A percentile compares a stretch with the other conserved stretches of the same genome.
phyloP scores from a whole-genome alignment of 2,113 vertebrate species.

The Poicephalus meyeri region DNA sequence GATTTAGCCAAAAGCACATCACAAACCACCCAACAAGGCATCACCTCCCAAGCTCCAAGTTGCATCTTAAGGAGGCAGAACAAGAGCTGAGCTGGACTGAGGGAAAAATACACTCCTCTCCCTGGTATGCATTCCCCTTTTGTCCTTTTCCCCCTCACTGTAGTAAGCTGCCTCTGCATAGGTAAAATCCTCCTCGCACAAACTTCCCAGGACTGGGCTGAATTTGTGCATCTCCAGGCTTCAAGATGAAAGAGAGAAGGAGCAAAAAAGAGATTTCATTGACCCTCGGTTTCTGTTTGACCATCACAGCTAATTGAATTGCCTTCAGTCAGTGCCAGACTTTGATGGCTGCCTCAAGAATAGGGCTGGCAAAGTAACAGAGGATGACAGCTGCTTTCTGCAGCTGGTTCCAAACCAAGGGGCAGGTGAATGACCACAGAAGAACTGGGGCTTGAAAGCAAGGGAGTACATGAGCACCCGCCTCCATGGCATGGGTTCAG shows the following conservation, averaged over 20 bases:
- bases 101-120: neutral
- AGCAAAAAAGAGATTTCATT: neutral
- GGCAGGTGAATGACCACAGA: slow-evolving; percentile 31
- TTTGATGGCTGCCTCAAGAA: slow-evolving; percentile 53
- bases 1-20: neutral
- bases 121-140: neutral
- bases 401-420: slow-evolving; percentile 33
- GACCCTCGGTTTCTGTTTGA: slow-evolving; percentile 19
- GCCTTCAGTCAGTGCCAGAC: slow-evolving; percentile 49
- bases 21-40: neutral
- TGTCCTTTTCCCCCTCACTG: neutral
- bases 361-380: slow-evolving; percentile 32
- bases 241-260: neutral
- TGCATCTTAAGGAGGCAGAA: neutral
- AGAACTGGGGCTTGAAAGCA: slow-evolving; percentile 30
- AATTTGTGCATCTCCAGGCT: neutral
- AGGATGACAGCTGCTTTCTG: slow-evolving; percentile 62
- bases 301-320: slow-evolving; percentile 68
- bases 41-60: neutral
- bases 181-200: neutral
- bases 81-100: neutral
- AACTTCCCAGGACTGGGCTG: neutral
- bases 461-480: neutral
- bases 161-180: neutral
- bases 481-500: neutral